Percentiles rank a stretch among this genome's conserved stretches.
Conservation (phyloP, 2,797 vertebrate genomes). For the Sternarchorhynchus goeldii region DNA sequence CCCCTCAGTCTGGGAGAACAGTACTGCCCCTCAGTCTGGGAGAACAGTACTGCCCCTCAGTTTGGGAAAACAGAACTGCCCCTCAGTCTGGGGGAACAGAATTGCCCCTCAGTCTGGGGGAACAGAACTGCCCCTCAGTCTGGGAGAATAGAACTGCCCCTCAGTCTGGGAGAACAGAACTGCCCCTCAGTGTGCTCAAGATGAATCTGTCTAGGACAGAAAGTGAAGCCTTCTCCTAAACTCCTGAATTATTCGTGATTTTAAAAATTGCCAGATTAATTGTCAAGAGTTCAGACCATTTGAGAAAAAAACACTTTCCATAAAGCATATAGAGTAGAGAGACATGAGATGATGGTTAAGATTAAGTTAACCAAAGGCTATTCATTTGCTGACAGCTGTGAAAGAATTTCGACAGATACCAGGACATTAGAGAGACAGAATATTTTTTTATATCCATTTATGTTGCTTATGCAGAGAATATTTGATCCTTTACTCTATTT, state of each 20-base stretch:
- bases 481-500: conserved; percentile 32
- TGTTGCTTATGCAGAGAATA: conserved; percentile 11
- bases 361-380: not conserved
- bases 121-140: too few relatives aligned
- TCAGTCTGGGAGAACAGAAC: not conserved
- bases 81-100: not conserved
- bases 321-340: not conserved
- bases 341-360: not conserved
- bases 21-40: not conserved
- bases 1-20: too few relatives aligned
- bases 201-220: not conserved
- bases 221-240: not conserved
- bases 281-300: not conserved
- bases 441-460: conserved; percentile 13
- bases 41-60: not conserved
- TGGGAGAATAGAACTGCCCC: not conserved
- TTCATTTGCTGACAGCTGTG: not conserved
- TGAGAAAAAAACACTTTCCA: not conserved
- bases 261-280: too few relatives aligned
- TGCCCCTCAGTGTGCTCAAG: not conserved
- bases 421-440: not conserved
- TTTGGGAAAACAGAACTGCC: not conserved
- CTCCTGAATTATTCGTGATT: too few relatives aligned
- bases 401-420: not conserved
- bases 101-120: not conserved